A percentile compares a stretch with the other conserved stretches of the same genome.
phyloP scores from a whole-genome alignment of 2,888 invertebrate genomes.

The Eubasilissa splendida region DNA sequence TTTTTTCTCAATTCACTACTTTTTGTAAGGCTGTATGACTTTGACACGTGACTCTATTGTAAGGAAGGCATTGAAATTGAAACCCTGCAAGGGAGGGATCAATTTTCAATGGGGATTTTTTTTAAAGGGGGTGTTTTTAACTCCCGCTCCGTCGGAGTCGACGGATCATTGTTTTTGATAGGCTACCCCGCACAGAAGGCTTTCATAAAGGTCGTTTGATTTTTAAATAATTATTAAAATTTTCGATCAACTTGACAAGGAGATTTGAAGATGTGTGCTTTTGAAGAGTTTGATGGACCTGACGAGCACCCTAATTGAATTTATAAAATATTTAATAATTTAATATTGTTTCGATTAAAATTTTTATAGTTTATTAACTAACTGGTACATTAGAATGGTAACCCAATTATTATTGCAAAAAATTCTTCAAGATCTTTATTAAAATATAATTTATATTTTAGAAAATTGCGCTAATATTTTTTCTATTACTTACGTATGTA shows the following conservation, averaged over 20 bases:
- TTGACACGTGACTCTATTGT: conserved; percentile 57
- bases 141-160: conserved; percentile 18
- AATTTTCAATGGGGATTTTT: conserved; percentile 53
- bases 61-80: conserved; percentile 55
- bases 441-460: too few relatives aligned
- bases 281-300: conserved; percentile 14
- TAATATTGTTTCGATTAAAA: too few relatives aligned
- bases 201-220: conserved; percentile 47
- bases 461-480: too few relatives aligned
- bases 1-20: conserved; percentile 41
- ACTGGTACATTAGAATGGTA: too few relatives aligned
- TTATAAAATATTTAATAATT: too few relatives aligned
- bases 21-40: conserved; percentile 51
- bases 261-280: conserved; percentile 10
- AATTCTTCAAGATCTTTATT: too few relatives aligned
- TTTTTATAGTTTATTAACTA: too few relatives aligned
- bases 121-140: conserved; percentile 39
- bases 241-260: conserved; percentile 28
- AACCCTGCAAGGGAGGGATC: conserved; percentile 45
- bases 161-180: conserved; percentile 46
- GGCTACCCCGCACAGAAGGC: conserved; percentile 20
- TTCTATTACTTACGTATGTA: too few relatives aligned
- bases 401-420: too few relatives aligned
- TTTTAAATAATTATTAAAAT: conserved; percentile 39
- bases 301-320: not conserved